Conservation (phyloP, 1,140 invertebrate genomes). For the Oncopodura yosiiana region DNA sequence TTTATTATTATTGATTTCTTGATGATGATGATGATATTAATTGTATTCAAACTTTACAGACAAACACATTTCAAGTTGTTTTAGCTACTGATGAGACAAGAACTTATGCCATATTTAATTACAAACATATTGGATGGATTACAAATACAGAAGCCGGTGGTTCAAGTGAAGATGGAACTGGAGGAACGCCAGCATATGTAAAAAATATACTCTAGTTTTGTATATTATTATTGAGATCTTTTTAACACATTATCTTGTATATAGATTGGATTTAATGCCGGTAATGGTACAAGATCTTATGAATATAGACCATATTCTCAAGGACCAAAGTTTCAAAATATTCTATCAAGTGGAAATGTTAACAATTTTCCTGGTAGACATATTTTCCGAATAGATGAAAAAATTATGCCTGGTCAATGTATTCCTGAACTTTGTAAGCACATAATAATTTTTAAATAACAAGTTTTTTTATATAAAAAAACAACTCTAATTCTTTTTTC, state of each 20-base stretch:
- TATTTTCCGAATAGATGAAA: constrained; percentile 89
- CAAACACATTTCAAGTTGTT: constrained; percentile 90
- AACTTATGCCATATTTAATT: constrained; percentile 91
- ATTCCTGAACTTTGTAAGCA: constrained; percentile 42
- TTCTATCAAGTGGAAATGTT: constrained; percentile 70
- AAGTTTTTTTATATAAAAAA: neutral
- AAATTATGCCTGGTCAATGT: constrained; percentile 82
- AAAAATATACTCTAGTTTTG: no score
- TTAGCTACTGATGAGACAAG: constrained; percentile 86
- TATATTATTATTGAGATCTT: constrained; percentile 45
- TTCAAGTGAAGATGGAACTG: constrained; percentile 72
- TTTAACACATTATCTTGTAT: constrained; percentile 18
- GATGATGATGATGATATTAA: neutral
- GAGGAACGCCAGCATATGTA: constrained; percentile 73
- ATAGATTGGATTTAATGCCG: constrained; percentile 88
- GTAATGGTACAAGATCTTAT: constrained; percentile 80
- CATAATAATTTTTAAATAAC: neutral
- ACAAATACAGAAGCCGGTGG: constrained; percentile 82
- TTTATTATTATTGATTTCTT: neutral
- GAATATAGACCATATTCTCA: constrained; percentile 88
- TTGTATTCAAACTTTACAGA: constrained; percentile 45
- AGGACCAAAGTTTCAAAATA: constrained; percentile 66
- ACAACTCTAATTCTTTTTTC: neutral
- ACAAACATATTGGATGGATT: constrained; percentile 78
- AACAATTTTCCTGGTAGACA: constrained; percentile 81